phyloP scores from a whole-genome alignment of 2,888 invertebrate genomes.

The Amorpha juglandis region DNA sequence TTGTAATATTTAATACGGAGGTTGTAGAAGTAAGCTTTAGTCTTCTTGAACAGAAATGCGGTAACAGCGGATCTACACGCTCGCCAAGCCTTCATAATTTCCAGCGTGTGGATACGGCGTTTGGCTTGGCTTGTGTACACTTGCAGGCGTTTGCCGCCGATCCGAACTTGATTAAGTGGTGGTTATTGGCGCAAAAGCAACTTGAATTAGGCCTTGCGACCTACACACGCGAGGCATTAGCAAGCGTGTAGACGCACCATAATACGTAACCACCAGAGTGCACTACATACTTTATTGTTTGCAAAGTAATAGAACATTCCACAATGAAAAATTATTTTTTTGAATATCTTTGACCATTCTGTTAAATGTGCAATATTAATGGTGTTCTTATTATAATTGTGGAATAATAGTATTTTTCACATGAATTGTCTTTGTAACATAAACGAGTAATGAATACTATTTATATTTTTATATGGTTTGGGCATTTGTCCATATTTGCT shows the following conservation, averaged over 20 bases:
- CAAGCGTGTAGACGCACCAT: no score
- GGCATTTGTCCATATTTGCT: slow-evolving; percentile 12
- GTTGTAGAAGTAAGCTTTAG: slow-evolving; percentile 54
- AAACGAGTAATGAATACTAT: slow-evolving; percentile 10
- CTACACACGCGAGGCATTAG: no score
- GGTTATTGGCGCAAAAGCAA: no score
- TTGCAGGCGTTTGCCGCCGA: no score
- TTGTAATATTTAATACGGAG: slow-evolving; percentile 51
- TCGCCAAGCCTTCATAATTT: no score
- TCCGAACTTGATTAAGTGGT: no score
- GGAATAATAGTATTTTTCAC: slow-evolving; percentile 14
- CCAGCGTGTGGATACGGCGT: no score
- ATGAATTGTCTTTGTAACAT: slow-evolving; percentile 15
- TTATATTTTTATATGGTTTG: slow-evolving; percentile 31
- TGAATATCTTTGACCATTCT: slow-evolving; percentile 10
- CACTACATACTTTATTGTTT: slow-evolving; percentile 12
- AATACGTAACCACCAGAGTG: slow-evolving; percentile 8
- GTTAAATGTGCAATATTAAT: slow-evolving; percentile 25
- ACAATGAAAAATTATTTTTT: slow-evolving; percentile 21
- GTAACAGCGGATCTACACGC: background rate
- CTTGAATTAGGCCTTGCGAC: no score
- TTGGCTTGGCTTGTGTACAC: no score
- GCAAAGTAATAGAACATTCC: slow-evolving; percentile 30
- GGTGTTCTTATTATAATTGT: slow-evolving; percentile 17
- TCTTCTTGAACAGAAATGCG: slow-evolving; percentile 58